Evolutionary conservation across 2,113 vertebrate genomes (phyloP), one percentile per base, ranked within the genome.

Genomic region (Mastomys coucha): DNA sequence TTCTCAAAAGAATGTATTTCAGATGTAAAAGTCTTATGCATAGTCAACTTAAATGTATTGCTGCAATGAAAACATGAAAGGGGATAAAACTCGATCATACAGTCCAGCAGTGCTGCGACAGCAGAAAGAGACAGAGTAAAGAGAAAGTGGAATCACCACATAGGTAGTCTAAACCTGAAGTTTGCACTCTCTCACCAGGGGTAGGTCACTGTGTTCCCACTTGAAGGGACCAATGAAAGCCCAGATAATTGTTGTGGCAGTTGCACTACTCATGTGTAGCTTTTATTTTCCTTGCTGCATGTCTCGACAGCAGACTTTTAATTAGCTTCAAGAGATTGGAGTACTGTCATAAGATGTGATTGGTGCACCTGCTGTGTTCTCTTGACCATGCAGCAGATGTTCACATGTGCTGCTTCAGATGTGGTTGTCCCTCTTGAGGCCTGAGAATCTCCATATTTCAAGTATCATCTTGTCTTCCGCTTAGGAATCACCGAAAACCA

Each of bases 21-120:
- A 80, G 39, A 33, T 2, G 36, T 26, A 49, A 7, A 7, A 33
- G 2, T 31, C 1, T 63, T 51, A 4, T 36, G 60, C 19, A 45
- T 63, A 86, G 81, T 70, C 91, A 72, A 28, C 63, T 85, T 42
- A 63, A 88, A 51, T 56, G 4, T 7, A 5, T 7, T 26, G 24
- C 33, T 85, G 60, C 70, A 60, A 84, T 20, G 22, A 63, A 60
- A 36, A 24, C 4, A 45, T 16, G 2, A 7, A 24, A 36, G 42
- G 5, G 0, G 10, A 36, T 33, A 36, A 69, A 6, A 42, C 1
- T 9, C 45, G 17, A 70, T 39, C 33, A 13, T 39, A 28, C 19
- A 56, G 1, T 33, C 1, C 2, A 17, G 2, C 0, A 9, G 0
- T 53, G 9, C 9, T 56, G 20, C 0, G 1, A 7, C 5, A 78